A percentile compares a stretch with the other conserved stretches of the same genome.
Evolutionary conservation across 2,888 invertebrate genomes (phyloP).

Genomic region (Amblyjoppa proteus): DNA sequence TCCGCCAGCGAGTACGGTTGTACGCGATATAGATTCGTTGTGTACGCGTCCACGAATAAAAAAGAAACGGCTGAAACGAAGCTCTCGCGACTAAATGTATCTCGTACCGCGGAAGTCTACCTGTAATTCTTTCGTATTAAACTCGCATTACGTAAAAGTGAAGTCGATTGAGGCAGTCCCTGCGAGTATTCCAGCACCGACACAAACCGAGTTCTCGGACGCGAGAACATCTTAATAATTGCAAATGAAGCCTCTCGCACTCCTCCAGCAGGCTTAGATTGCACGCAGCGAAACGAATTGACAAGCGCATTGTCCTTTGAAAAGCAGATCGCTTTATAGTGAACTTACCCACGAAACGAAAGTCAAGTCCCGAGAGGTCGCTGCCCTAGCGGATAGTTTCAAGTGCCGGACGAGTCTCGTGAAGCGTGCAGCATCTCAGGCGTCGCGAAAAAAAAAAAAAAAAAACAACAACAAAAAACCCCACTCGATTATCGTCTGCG

Average conservation of each 20-base stretch:
- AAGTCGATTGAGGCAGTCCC: background rate
- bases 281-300: background rate
- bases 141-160: background rate
- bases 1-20: background rate
- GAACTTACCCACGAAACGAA: slow-evolving; percentile 27
- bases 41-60: background rate
- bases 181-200: background rate
- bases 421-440: slow-evolving; percentile 21
- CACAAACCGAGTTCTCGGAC: background rate
- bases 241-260: background rate
- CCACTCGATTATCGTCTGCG: background rate
- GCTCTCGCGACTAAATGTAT: background rate
- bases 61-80: background rate
- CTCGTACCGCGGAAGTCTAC: background rate
- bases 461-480: background rate
- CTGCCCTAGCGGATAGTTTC: slow-evolving; percentile 22
- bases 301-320: slow-evolving; percentile 6
- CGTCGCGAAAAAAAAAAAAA: background rate
- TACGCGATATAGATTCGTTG: slow-evolving; percentile 11
- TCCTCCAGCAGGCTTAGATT: background rate
- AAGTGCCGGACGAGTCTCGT: background rate
- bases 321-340: slow-evolving; percentile 3
- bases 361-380: slow-evolving; percentile 16
- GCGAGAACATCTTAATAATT: slow-evolving; percentile 5
- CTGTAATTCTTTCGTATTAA: background rate